These are phyloP conservation scores for Mythimna lalbum DNA, from an alignment of 2,888 invertebrate genomes.

Conservation along the genomic window DNA sequence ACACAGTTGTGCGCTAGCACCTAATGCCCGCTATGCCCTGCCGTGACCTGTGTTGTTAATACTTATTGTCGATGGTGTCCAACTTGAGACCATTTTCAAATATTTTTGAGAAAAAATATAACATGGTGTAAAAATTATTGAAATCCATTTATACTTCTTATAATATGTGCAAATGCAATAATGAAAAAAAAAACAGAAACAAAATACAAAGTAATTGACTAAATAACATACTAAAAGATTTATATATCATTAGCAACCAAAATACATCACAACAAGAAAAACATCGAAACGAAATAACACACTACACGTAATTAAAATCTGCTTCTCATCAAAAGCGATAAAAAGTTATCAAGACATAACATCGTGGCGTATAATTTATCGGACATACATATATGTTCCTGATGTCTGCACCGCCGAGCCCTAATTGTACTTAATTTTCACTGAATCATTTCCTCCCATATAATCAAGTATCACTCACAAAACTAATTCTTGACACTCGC, in stretches of 20 bases:
- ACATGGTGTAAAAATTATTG: no score
- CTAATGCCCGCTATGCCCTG: no score
- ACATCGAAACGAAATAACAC: constrained; percentile 30
- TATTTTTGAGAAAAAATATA: no score
- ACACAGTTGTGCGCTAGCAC: no score
- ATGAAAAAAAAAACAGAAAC: neutral
- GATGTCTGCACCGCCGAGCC: constrained; percentile 34
- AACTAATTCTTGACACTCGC: constrained; percentile 74
- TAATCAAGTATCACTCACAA: constrained; percentile 74
- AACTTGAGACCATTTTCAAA: no score
- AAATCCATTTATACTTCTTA: no score
- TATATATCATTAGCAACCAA: neutral
- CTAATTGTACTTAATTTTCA: constrained; percentile 64
- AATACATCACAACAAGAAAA: constrained; percentile 1
- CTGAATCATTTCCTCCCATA: constrained; percentile 68
- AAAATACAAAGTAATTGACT: neutral
- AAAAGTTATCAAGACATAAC: constrained; percentile 52
- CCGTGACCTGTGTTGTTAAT: no score
- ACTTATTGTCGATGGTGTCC: no score
- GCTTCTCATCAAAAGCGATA: constrained; percentile 37
- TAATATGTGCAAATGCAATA: no score
- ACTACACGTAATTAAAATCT: constrained; percentile 29
- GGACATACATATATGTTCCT: constrained; percentile 32
- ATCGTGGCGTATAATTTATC: constrained; percentile 51
- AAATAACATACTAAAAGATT: neutral